These are phyloP conservation scores for Asbolus verrucosus DNA, from an alignment of 1,140 invertebrate genomes.

Conservation along the genomic window DNA sequence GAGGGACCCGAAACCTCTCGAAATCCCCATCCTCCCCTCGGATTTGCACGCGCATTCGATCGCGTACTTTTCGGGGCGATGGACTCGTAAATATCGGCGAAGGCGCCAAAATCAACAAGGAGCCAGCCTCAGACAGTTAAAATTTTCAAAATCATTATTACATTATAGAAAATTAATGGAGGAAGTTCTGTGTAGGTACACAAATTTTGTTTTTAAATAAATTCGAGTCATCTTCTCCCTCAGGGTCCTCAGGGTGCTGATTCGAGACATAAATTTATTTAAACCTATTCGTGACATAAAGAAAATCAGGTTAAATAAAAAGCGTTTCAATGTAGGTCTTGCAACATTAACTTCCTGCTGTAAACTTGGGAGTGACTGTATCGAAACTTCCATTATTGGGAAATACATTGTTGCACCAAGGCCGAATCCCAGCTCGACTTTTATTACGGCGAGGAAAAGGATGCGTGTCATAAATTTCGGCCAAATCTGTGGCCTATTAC, in stretches of 20 bases:
- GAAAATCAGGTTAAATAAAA: constrained; percentile 22
- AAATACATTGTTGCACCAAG: constrained; percentile 36
- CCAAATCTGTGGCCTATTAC: background rate
- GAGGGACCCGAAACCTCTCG: background rate
- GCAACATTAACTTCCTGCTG: constrained; percentile 29
- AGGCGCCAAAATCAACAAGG: background rate
- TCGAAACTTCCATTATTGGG: constrained; percentile 33
- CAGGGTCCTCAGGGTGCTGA: no score
- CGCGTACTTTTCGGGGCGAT: background rate
- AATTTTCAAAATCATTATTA: no score
- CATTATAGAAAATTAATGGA: no score
- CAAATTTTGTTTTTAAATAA: no score
- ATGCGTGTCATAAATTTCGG: constrained; percentile 29
- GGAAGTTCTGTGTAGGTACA: no score
- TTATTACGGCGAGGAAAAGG: constrained; percentile 14
- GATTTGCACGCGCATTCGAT: background rate
- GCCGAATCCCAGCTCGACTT: background rate
- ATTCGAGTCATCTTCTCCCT: no score
- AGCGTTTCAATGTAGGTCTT: constrained; percentile 36
- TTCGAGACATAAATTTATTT: constrained; percentile 33
- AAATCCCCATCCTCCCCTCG: background rate
- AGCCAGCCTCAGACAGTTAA: no score
- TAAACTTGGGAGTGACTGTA: constrained; percentile 21
- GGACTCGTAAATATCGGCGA: background rate
- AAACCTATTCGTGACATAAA: constrained; percentile 11